phyloP scores from a whole-genome alignment of 2,888 invertebrate species.

The Sphaeridia pumilis region DNA sequence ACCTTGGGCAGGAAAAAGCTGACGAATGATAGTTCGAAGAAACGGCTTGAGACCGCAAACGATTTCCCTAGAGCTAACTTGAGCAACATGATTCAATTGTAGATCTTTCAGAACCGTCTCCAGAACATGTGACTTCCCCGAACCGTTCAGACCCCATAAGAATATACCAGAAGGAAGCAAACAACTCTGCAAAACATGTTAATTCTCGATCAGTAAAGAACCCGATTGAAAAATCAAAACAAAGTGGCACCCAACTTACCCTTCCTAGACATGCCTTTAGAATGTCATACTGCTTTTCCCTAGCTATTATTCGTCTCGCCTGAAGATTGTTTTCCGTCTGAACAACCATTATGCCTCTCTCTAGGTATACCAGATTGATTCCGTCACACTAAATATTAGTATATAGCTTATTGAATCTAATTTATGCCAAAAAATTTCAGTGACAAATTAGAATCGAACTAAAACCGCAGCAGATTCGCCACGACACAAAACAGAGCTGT shows the following conservation, averaged over 20 bases:
- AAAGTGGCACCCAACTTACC: not conserved
- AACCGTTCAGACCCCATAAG: constrained; percentile 9
- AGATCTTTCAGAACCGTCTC: not conserved
- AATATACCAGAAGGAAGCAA: constrained; percentile 7
- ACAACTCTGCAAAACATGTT: constrained; percentile 4
- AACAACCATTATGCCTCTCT: no score
- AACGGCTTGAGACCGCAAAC: constrained; percentile 10
- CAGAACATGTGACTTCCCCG: constrained; percentile 8
- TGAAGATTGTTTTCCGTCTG: no score
- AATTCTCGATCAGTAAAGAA: no score
- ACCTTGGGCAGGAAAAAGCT: constrained; percentile 3
- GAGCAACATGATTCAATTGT: constrained; percentile 2
- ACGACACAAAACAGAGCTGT: no score
- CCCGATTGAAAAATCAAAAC: no score
- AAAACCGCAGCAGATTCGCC: no score
- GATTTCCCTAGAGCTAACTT: constrained; percentile 13
- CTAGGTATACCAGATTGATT: no score
- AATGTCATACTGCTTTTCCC: not conserved
- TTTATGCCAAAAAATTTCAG: no score
- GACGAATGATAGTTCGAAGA: constrained; percentile 10
- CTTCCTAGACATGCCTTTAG: not conserved
- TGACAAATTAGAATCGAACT: no score
- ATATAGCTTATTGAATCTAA: no score
- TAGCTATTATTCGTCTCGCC: no score
- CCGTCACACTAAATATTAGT: no score